Evolutionary conservation across 1,140 invertebrate species (phyloP), one percentile per base, ranked within the genome.

Genomic region (Drosophila ohnishii): DNA sequence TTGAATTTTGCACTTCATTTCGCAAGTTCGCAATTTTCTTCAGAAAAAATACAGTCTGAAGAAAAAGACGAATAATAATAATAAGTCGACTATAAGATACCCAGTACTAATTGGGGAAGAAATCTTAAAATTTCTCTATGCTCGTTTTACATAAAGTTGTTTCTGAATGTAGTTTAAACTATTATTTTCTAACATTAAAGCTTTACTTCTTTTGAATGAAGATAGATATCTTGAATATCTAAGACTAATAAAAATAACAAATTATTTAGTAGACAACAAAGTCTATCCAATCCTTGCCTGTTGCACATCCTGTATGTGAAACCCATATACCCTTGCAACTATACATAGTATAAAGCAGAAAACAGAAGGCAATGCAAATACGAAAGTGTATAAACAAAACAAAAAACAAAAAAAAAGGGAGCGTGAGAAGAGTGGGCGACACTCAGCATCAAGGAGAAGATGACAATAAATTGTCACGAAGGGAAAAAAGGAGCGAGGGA

Each of bases 1-100:
- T 88, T 88, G 85, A 88, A 88, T 88, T 88, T 88, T 88, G 84
- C 85, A 88, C 84, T 88, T 88, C 84, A 88, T 88, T 88, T 88
- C 84, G 84, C 84, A 88, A 88, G 84, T 84, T 88, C 77, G 84
- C 84, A 88, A 88, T 87, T 88, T 87, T 87, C 84, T 83, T 71
- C 51, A 59, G 28, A 57, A 56, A 79, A 53, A 67, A 50, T 70
- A 45, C 47, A 61, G 47, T 34, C 40, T 25, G 13, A 32, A 37
- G 45, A 50, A 72, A 13, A 22, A 2, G 14, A 25, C 28, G 32
- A 48, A 53, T 22, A 22, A 22, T 22, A 22, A 22, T 22, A 22
- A 3, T 11, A 13, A 19, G 16, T 53, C 50, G 32, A 35, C 16
- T 0, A 8, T 4, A 22, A 14, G 16, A 53, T 53, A 53, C 19